Evolutionary conservation across 2,797 vertebrate genomes (phyloP).

Genomic region (Sylvilagus floridanus): DNA sequence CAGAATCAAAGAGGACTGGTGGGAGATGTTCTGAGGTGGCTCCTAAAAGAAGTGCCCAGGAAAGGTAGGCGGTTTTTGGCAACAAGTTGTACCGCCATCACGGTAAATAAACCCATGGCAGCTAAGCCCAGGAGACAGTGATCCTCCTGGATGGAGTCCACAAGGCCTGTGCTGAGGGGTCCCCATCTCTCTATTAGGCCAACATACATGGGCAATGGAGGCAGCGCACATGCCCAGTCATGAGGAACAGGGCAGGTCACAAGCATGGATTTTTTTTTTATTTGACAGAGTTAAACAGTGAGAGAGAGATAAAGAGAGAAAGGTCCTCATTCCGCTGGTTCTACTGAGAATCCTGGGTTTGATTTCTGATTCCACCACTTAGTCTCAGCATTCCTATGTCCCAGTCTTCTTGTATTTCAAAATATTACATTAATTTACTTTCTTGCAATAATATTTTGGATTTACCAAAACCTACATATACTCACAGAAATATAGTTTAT

Average conservation of each 20-base stretch:
- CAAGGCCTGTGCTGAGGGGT: background rate
- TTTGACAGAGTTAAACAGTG: too few species aligned
- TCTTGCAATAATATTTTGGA: background rate
- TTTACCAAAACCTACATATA: background rate
- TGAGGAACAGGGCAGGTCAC: background rate
- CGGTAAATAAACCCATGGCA: background rate
- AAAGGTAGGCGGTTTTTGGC: background rate
- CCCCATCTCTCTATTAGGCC: background rate
- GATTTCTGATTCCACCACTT: background rate
- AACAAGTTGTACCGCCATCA: background rate
- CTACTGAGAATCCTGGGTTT: background rate
- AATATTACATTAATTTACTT: background rate
- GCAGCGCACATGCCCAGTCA: fast-evolving
- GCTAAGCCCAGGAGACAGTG: background rate
- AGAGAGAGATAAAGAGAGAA: too few species aligned
- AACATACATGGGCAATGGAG: background rate
- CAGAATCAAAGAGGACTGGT: background rate
- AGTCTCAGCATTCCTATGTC: background rate
- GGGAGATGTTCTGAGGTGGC: background rate
- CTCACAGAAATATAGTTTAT: background rate
- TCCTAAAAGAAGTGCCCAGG: background rate
- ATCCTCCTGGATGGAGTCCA: background rate
- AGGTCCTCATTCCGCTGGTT: too few species aligned
- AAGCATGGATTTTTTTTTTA: background rate
- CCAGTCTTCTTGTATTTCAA: slow-evolving; percentile 3